Conservation (phyloP, 2,113 vertebrate species). For the Tylochromis polylepis region DNA sequence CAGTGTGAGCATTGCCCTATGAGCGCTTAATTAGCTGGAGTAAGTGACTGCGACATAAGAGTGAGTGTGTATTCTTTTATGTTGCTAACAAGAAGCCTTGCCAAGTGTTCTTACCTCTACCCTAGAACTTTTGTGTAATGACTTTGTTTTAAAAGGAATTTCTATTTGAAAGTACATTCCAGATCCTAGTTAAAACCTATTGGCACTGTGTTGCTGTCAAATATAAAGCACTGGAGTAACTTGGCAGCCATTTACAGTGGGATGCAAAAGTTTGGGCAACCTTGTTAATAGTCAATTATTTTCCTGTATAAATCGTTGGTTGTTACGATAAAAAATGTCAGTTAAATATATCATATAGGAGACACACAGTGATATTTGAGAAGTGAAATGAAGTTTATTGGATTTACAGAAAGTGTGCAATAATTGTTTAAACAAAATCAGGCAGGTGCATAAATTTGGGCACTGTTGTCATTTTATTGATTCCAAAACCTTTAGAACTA, state of each 20-base stretch:
- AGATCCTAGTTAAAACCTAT: not conserved
- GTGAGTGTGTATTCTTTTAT: conserved; percentile 8
- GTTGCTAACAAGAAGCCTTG: not conserved
- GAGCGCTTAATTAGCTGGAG: conserved; percentile 48
- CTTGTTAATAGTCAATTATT: too few species aligned
- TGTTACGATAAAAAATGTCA: too few species aligned
- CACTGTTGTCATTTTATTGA: too few species aligned
- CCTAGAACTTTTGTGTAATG: not conserved
- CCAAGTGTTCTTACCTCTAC: not conserved
- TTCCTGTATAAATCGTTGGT: too few species aligned
- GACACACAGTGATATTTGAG: too few species aligned
- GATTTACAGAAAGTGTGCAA: too few species aligned
- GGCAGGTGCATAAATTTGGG: too few species aligned
- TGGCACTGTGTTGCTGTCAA: not conserved
- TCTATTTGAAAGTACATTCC: not conserved
- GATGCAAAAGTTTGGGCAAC: too few species aligned
- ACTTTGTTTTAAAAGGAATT: conserved; percentile 10
- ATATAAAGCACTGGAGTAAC: not conserved
- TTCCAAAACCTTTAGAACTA: too few species aligned
- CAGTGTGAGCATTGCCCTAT: conserved; percentile 12
- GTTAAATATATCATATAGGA: too few species aligned
- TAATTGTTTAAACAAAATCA: too few species aligned
- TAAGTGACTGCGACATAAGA: conserved; percentile 21
- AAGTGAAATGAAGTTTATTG: too few species aligned
- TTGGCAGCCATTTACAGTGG: not conserved